Evolutionary conservation across 30 jellyfish, hydroid and myxozoan species (phyloP).

Genomic region (Cassiopea xamachana): DNA sequence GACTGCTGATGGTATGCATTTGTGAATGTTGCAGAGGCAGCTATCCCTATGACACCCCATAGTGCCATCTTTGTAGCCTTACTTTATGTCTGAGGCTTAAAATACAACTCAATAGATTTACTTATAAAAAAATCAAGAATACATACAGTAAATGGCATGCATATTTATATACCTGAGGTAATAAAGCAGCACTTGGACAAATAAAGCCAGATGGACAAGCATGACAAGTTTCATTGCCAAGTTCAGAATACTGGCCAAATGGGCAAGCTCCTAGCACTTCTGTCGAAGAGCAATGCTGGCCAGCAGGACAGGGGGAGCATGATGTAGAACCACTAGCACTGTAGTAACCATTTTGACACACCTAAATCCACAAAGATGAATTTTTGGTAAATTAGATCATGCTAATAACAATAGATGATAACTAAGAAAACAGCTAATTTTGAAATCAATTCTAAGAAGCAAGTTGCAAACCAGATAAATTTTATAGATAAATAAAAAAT

Average conservation of each 20-base stretch:
- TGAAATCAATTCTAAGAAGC: no score
- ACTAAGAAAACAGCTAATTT: neutral
- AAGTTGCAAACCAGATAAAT: no score
- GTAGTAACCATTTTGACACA: constrained; percentile 80
- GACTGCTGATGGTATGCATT: no score
- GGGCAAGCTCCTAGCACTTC: constrained; percentile 77
- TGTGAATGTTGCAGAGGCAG: no score
- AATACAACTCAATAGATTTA: no score
- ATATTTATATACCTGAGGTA: constrained; percentile 71
- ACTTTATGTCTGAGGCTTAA: no score
- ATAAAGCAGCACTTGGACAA: constrained; percentile 61
- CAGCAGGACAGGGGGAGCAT: constrained; percentile 97
- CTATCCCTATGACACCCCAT: no score
- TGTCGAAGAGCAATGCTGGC: constrained; percentile 75
- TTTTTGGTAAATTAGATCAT: neutral
- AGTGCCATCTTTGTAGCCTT: no score
- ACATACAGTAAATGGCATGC: neutral
- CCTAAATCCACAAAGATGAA: constrained; percentile 43
- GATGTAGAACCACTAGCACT: constrained; percentile 87
- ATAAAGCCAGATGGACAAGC: constrained; percentile 74
- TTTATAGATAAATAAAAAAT: no score
- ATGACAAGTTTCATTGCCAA: constrained; percentile 78
- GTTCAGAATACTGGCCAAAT: constrained; percentile 82
- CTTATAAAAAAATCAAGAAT: no score
- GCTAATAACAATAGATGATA: neutral